A percentile compares a stretch with the other conserved stretches of the same genome.
These are phyloP conservation scores for Ctenopoma kingsleyae DNA, from an alignment of 2,797 vertebrate species.

Conservation along the genomic window DNA sequence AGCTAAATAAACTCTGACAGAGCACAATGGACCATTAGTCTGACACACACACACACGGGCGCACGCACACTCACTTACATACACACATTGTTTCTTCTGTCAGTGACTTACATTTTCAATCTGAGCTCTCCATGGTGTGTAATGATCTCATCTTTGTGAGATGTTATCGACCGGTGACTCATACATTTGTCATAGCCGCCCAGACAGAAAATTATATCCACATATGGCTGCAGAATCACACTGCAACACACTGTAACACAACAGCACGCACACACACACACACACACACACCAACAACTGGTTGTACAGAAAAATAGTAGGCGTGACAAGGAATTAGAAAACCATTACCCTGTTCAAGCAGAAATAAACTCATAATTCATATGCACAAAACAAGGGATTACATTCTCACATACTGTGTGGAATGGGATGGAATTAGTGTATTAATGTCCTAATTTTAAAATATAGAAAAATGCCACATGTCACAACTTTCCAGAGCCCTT, in stretches of 20 bases:
- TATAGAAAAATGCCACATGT: neutral
- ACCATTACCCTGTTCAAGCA: constrained; percentile 3
- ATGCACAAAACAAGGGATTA: neutral
- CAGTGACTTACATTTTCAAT: constrained; percentile 71
- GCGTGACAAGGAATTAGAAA: constrained; percentile 15
- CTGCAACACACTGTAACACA: constrained; percentile 18
- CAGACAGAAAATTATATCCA: constrained; percentile 71
- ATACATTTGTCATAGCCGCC: constrained; percentile 71
- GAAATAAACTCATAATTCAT: constrained; percentile 26
- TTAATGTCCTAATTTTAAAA: neutral
- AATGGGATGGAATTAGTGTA: neutral
- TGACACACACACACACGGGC: constrained; percentile 43
- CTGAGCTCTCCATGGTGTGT: constrained; percentile 60
- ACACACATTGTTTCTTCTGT: constrained; percentile 39
- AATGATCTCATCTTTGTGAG: constrained; percentile 79
- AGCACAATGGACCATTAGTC: constrained; percentile 76
- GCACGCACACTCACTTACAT: neutral
- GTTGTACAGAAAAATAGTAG: constrained; percentile 20
- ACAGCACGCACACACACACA: constrained; percentile 36
- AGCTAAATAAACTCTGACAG: constrained; percentile 75
- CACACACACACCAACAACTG: constrained; percentile 25
- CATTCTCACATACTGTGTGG: neutral
- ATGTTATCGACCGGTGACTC: constrained; percentile 76
- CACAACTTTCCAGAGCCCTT: neutral
- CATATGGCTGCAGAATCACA: constrained; percentile 52